phyloP scores from a whole-genome alignment of 2,888 invertebrate species.

The Pseudococcus viburni region DNA sequence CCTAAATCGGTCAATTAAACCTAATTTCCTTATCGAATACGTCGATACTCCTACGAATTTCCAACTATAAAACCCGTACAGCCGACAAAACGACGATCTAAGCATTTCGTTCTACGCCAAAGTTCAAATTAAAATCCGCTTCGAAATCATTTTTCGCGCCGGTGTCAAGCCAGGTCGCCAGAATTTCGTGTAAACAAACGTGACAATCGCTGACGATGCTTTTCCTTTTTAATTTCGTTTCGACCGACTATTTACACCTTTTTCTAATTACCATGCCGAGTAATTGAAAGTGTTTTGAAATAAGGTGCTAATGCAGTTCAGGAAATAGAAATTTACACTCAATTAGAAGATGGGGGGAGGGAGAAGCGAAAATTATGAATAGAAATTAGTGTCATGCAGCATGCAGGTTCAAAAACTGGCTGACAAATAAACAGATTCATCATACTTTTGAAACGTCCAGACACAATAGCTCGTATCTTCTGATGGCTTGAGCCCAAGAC shows the following conservation, averaged over 20 bases:
- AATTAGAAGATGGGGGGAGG: too few relatives aligned
- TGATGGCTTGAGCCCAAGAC: constrained; percentile 11
- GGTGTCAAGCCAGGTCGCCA: not conserved
- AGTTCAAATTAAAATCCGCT: constrained; percentile 1
- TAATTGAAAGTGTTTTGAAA: not conserved
- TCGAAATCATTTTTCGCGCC: not conserved
- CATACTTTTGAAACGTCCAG: constrained; percentile 31
- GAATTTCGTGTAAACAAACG: not conserved
- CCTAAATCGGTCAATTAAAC: not conserved
- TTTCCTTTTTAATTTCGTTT: not conserved
- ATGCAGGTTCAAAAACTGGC: not conserved
- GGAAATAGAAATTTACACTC: too few relatives aligned
- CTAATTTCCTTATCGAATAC: not conserved
- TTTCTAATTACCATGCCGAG: not conserved
- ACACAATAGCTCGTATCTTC: not conserved
- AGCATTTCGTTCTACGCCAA: not conserved
- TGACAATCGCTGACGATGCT: not conserved
- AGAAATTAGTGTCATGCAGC: not conserved
- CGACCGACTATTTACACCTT: not conserved
- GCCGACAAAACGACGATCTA: not conserved
- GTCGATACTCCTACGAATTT: not conserved
- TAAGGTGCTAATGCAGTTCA: too few relatives aligned
- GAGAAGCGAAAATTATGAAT: not conserved
- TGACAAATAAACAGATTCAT: constrained; percentile 4
- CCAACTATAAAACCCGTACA: not conserved